Conservation (phyloP, 2,113 vertebrate genomes). For the Otocyon megalotis region DNA sequence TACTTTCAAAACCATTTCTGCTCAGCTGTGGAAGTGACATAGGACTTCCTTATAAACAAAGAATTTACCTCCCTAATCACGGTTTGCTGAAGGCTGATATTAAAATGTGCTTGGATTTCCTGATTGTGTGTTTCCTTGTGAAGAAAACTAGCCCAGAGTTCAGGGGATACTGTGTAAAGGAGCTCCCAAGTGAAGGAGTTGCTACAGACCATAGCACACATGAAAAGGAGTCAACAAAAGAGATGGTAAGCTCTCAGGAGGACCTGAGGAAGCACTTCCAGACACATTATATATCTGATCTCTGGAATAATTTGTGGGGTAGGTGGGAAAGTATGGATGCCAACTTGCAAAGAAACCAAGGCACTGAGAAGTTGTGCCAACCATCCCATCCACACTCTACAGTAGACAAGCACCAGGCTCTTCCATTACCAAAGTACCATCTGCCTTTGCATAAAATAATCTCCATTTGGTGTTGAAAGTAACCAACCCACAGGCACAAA, state of each 20-base stretch:
- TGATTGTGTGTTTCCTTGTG: neutral
- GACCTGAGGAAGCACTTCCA: neutral
- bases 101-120: neutral
- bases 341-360: neutral
- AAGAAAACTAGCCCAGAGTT: neutral
- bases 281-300: accelerated
- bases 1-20: neutral
- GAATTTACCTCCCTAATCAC: neutral
- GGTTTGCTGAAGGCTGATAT: neutral
- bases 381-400: neutral
- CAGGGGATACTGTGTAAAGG: accelerated
- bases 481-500: neutral
- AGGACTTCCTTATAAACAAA: neutral
- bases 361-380: too few species aligned
- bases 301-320: accelerated
- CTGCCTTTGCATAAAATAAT: neutral
- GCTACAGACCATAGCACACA: accelerated
- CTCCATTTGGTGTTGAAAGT: neutral
- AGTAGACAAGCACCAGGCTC: accelerated
- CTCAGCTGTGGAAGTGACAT: neutral
- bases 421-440: neutral
- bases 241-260: accelerated
- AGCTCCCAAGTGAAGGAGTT: neutral
- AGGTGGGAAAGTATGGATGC: accelerated
- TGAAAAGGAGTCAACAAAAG: neutral